These are phyloP conservation scores for Athrips mouffetella DNA, from an alignment of 2,888 invertebrate species.

Conservation along the genomic window DNA sequence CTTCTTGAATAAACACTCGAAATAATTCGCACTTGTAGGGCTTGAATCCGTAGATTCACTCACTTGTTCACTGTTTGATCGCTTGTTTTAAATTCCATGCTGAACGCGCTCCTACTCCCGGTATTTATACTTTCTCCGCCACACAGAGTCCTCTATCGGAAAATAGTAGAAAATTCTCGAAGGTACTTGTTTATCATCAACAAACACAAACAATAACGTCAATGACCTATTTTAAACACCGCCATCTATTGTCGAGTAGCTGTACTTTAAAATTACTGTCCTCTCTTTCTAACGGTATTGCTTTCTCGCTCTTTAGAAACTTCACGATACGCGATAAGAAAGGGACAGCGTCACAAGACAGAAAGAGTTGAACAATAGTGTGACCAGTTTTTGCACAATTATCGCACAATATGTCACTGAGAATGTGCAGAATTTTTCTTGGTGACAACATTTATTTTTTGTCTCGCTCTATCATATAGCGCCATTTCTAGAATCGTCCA, in stretches of 20 bases:
- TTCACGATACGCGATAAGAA: too few species aligned
- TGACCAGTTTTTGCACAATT: too few species aligned
- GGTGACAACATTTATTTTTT: too few species aligned
- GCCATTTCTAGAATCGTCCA: too few species aligned
- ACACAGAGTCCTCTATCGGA: conserved; percentile 45
- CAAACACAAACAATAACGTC: neutral
- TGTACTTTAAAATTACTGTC: too few species aligned
- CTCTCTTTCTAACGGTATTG: too few species aligned
- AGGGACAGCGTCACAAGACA: too few species aligned
- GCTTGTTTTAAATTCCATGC: conserved; percentile 31
- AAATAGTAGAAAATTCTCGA: conserved; percentile 36
- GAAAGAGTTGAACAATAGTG: too few species aligned
- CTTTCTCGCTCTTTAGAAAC: too few species aligned
- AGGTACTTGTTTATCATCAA: conserved; percentile 12
- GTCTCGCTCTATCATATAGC: too few species aligned
- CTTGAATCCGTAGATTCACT: conserved; percentile 11
- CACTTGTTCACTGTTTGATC: conserved; percentile 25
- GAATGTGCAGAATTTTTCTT: too few species aligned
- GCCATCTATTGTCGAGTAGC: conserved; percentile 17
- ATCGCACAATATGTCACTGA: too few species aligned
- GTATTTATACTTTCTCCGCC: conserved; percentile 4
- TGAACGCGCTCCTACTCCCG: neutral
- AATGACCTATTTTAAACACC: neutral
- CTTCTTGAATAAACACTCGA: neutral
- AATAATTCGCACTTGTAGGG: neutral